phyloP scores from a whole-genome alignment of 2,113 vertebrate genomes.

The Ictidomys tridecemlineatus region DNA sequence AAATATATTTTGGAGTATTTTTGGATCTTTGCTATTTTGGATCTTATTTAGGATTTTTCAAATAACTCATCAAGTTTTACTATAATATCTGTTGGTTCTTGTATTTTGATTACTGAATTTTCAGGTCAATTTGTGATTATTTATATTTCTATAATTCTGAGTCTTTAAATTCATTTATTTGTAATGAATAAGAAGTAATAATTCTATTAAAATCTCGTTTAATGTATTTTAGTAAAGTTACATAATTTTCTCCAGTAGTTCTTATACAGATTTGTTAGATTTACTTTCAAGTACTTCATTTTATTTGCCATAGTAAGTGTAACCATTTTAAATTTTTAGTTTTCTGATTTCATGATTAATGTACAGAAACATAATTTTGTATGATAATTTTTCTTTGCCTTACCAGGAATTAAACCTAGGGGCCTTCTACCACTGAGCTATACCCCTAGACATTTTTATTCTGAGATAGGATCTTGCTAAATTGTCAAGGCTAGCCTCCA shows the following conservation, averaged over 20 bases:
- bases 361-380: neutral
- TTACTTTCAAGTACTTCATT: neutral
- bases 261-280: neutral
- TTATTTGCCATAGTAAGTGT: neutral
- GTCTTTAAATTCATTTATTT: neutral
- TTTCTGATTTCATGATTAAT: neutral
- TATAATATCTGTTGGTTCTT: neutral
- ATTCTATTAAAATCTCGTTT: neutral
- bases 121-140: neutral
- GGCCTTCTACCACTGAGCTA: neutral
- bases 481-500: neutral
- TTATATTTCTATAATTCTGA: neutral
- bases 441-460: neutral
- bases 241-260: neutral
- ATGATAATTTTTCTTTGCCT: neutral
- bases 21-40: neutral
- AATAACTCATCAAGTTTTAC: neutral
- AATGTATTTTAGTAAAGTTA: neutral
- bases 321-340: neutral
- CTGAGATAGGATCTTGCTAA: neutral
- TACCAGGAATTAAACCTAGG: neutral
- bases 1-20: neutral
- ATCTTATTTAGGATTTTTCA: neutral
- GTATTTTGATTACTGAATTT: neutral
- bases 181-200: neutral